Conservation (phyloP, 1,140 invertebrate species). For the Drosophila sturtevanti region DNA sequence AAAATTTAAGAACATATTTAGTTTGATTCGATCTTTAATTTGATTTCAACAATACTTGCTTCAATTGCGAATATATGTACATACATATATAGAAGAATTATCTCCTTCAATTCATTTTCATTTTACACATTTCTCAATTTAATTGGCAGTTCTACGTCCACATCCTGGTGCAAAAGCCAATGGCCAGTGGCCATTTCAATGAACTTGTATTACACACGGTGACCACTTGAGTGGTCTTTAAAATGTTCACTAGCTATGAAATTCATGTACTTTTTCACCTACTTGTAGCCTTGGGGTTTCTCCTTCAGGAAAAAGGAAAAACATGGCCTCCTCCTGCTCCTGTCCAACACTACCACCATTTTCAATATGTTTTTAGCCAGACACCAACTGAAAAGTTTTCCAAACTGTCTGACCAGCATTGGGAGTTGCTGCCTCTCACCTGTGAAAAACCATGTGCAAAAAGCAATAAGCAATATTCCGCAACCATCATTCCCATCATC, state of each 20-base stretch:
- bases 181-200: conserved; percentile 4
- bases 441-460: conserved; percentile 23
- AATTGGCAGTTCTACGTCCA: conserved; percentile 8
- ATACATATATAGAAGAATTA: background rate
- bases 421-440: conserved; percentile 24
- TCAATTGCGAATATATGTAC: background rate
- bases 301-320: no score
- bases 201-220: conserved; percentile 6
- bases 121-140: conserved; percentile 13
- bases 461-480: conserved; percentile 30
- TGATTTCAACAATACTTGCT: background rate
- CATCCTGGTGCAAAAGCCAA: background rate
- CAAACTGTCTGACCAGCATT: conserved; percentile 37
- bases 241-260: conserved; percentile 1
- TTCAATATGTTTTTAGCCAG: conserved; percentile 24
- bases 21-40: background rate
- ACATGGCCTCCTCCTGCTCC: background rate
- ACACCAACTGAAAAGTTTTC: conserved; percentile 39
- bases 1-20: background rate
- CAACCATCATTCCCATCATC: background rate
- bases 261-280: conserved; percentile 8
- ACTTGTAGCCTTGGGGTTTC: conserved; percentile 5
- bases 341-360: background rate
- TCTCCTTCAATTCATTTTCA: conserved; percentile 7
- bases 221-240: conserved; percentile 17